Evolutionary conservation across 2,113 vertebrate species (phyloP).

Genomic region (Hylia prasina): DNA sequence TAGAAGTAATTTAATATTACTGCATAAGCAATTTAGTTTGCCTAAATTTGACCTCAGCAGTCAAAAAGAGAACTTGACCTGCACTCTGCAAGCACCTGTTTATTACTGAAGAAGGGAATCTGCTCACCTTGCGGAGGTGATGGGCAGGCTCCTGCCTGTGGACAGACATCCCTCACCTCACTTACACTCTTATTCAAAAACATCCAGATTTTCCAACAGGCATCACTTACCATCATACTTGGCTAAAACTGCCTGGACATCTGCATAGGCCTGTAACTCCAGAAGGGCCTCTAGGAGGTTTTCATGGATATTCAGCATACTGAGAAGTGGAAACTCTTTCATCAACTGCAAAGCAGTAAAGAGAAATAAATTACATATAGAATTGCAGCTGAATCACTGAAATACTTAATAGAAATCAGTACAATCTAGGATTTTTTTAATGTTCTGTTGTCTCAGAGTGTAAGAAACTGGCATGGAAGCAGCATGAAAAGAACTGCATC

Average conservation of each 20-base stretch:
- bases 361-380: not conserved
- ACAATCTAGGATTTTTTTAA: not conserved
- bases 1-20: not conserved
- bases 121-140: not conserved
- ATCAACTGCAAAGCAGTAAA: slow-evolving; percentile 82
- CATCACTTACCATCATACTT: slow-evolving; percentile 92
- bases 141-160: not conserved
- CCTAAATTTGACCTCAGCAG: not conserved
- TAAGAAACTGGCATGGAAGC: not conserved
- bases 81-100: not conserved
- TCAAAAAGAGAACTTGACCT: not conserved
- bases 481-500: not conserved
- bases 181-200: rapidly evolving
- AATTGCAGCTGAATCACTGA: not conserved
- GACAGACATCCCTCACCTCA: not conserved
- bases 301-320: slow-evolving; percentile 99
- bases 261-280: slow-evolving; percentile 96
- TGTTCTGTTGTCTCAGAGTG: not conserved
- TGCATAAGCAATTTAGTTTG: not conserved
- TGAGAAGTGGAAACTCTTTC: slow-evolving; percentile 97
- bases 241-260: slow-evolving; percentile 96
- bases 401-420: not conserved
- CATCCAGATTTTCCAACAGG: not conserved
- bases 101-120: not conserved
- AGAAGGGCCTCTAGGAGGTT: slow-evolving; percentile 95